phyloP scores from a whole-genome alignment of 2,797 vertebrate genomes.

The Lepus townsendii region DNA sequence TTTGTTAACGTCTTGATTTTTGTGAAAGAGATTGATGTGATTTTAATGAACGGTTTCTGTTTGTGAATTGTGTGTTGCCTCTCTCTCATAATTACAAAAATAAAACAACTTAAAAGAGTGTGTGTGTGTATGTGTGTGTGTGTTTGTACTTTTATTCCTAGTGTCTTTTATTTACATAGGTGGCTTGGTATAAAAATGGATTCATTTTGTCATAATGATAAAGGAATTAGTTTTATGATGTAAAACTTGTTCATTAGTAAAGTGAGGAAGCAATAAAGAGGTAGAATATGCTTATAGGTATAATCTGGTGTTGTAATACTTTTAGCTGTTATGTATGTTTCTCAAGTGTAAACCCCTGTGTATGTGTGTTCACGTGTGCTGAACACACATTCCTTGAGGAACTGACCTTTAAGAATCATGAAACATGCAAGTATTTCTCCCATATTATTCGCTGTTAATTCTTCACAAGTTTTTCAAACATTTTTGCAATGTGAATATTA shows the following conservation, averaged over 20 bases:
- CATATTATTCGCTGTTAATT: slow-evolving; percentile 32
- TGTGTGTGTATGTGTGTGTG: not conserved
- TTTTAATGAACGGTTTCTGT: slow-evolving; percentile 5
- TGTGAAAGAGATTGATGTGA: slow-evolving; percentile 54
- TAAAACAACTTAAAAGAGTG: not conserved
- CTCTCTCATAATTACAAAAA: not conserved
- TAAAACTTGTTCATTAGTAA: slow-evolving; percentile 48
- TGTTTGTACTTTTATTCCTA: not conserved
- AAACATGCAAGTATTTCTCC: not conserved
- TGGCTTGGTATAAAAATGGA: not conserved
- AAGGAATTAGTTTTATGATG: slow-evolving; percentile 35
- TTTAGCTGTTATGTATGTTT: not conserved
- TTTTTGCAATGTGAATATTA: slow-evolving; percentile 10
- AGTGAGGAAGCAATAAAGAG: slow-evolving; percentile 20
- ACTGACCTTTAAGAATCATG: slow-evolving; percentile 36
- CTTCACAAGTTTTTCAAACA: not conserved
- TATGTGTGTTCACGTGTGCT: not conserved
- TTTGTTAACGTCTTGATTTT: slow-evolving; percentile 63
- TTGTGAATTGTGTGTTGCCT: not conserved
- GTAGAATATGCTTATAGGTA: slow-evolving; percentile 19
- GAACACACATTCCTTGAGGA: not conserved
- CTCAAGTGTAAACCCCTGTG: not conserved
- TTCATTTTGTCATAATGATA: slow-evolving; percentile 24
- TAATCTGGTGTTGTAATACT: slow-evolving; percentile 3
- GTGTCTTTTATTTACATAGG: slow-evolving; percentile 22